phyloP scores from a whole-genome alignment of 2,797 vertebrate species.

The Anniella stebbinsi region DNA sequence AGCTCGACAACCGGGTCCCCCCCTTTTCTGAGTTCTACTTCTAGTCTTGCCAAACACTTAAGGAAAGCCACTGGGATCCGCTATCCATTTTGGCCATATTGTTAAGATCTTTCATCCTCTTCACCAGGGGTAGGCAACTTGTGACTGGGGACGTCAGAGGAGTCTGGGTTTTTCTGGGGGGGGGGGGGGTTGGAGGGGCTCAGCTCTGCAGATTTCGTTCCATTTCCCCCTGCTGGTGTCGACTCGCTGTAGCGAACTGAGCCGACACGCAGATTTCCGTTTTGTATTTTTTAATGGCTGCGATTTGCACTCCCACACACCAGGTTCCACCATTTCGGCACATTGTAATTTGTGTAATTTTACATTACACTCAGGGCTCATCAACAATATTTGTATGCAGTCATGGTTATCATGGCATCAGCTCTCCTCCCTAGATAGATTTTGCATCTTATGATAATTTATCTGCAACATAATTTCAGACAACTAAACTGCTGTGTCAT shows the following conservation, averaged over 20 bases:
- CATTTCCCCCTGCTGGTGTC: too few species aligned
- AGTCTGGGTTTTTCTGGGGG: neutral
- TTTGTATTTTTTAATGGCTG: too few species aligned
- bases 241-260: too few species aligned
- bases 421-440: neutral
- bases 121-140: neutral
- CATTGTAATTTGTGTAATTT: too few species aligned
- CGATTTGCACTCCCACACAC: too few species aligned
- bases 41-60: neutral
- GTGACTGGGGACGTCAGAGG: too few species aligned
- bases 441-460: neutral
- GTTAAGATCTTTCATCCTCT: neutral
- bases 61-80: constrained; percentile 13
- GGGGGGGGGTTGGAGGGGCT: too few species aligned
- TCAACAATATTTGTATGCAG: neutral
- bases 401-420: too few species aligned
- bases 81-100: neutral
- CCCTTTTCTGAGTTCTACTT: neutral
- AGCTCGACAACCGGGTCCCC: neutral
- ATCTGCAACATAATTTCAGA: neutral
- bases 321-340: too few species aligned
- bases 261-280: too few species aligned
- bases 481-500: neutral
- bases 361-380: neutral
- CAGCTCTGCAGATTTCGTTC: too few species aligned